A percentile compares a stretch with the other conserved stretches of the same genome.
Conservation (phyloP, 2,113 vertebrate species). For the Solenodon paradoxus region DNA sequence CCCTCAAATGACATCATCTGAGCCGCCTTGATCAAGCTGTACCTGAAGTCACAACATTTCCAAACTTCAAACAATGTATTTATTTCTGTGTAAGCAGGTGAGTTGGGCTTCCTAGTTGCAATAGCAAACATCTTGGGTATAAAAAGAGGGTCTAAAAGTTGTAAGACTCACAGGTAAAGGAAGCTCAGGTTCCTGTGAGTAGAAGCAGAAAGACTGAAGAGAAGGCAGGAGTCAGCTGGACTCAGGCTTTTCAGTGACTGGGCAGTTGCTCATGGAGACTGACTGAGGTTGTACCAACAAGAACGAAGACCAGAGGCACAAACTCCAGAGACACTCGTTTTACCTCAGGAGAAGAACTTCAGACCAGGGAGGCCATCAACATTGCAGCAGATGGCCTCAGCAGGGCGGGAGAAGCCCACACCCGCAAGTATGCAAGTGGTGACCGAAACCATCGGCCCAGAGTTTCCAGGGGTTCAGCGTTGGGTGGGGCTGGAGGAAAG, state of each 20-base stretch:
- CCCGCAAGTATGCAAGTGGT: neutral
- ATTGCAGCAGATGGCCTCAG: neutral
- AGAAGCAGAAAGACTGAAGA: neutral
- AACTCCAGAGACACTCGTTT: neutral
- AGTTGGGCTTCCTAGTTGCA: neutral
- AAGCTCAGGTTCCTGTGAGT: neutral
- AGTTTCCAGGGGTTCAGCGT: neutral
- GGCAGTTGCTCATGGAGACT: neutral
- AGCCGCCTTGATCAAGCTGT: neutral
- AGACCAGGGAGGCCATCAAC: neutral
- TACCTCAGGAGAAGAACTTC: neutral
- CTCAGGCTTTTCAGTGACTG: neutral
- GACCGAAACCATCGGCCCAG: neutral
- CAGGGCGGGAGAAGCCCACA: neutral
- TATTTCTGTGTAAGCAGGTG: conserved; percentile 66
- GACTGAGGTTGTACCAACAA: neutral
- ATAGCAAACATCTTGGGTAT: neutral
- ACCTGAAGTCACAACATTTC: neutral
- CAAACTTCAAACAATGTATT: conserved; percentile 30
- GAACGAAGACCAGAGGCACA: neutral
- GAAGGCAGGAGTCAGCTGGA: neutral
- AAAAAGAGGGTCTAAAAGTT: neutral
- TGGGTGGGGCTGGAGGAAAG: neutral
- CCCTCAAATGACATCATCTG: fast-evolving
- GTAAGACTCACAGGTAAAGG: neutral